A percentile compares a stretch with the other conserved stretches of the same genome.
These are phyloP conservation scores for Coenonympha glycerion DNA, from an alignment of 2,888 invertebrate genomes.

Conservation along the genomic window DNA sequence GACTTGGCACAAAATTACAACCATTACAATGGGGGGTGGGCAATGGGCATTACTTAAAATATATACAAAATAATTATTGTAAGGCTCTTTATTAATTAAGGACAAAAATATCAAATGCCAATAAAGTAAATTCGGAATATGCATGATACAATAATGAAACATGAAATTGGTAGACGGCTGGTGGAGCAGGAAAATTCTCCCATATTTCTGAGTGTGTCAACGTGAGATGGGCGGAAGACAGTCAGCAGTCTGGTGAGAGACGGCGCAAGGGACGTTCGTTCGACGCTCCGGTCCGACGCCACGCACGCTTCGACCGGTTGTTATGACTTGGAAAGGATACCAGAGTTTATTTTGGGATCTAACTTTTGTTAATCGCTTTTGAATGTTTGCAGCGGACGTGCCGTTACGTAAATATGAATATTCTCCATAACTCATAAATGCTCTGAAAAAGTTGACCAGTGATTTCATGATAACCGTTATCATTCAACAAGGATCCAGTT, in stretches of 20 bases:
- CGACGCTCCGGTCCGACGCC: constrained; percentile 36
- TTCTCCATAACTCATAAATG: constrained; percentile 2
- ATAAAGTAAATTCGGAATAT: not conserved
- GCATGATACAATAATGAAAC: not conserved
- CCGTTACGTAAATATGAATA: constrained; percentile 55
- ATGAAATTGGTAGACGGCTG: not conserved
- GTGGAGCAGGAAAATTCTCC: constrained; percentile 2
- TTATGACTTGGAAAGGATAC: constrained; percentile 50
- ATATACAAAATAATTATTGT: no score
- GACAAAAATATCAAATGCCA: not conserved
- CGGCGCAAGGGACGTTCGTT: constrained; percentile 45
- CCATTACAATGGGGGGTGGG: no score
- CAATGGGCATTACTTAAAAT: no score
- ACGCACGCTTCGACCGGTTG: constrained; percentile 37
- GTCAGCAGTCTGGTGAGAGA: constrained; percentile 54
- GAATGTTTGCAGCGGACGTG: constrained; percentile 43
- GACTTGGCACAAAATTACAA: no score
- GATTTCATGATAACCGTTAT: constrained; percentile 11
- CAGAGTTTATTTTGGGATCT: constrained; percentile 56
- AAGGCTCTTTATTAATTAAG: no score
- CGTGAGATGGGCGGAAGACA: constrained; percentile 33
- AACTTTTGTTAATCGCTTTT: constrained; percentile 54
- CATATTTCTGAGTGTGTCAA: constrained; percentile 12
- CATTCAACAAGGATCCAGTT: constrained; percentile 4
- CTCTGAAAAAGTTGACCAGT: not conserved